Evolutionary conservation across 2,113 vertebrate species (phyloP), one percentile per base, ranked within the genome.

Genomic region (Gallinago undulata): DNA sequence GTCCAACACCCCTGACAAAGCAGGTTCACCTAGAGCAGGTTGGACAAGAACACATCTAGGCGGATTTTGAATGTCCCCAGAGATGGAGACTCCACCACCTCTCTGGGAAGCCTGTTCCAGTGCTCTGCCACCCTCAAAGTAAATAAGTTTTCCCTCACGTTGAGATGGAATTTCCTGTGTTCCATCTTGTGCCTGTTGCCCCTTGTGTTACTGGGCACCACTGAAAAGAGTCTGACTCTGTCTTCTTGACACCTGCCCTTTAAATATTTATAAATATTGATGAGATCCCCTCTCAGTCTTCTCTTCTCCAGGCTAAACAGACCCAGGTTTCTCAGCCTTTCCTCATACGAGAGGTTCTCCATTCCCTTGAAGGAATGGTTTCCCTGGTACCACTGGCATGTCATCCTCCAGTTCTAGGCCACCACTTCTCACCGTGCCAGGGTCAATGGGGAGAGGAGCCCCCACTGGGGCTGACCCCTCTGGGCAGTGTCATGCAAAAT

Each of bases 371-470:
- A 60, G 57, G 21, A 60, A 60, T 35, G 53, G 19, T 25, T 84
- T 81, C n/a, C 76, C 73, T 66, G 37, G 59, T 17, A 10, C 18
- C 3, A 1, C 2, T 2, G 1, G 19, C 5, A 0, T 7, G 3
- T 16, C 4, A 4, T 62, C 25, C 57, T 84, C 59, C 1, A 1
- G 13, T 27, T 69, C 68, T 35, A 5, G 1, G n/a, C 22, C 9
- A 3, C 10, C 56, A 5, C 27, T 89, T 89, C 50, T 66, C 5
- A 2, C 10, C 6, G 15, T 4, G 9, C 4, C 30, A 43, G 45
- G 23, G 24, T 2, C 0, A 1, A 41, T 59, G 31, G 57, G 33
- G 66, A 79, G 30, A 84, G 11, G 15, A 80, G 17, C 2, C 11
- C 3, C 9, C 1, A 2, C 6, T 0, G 1, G 15, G 13, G 7